Base-by-base conservation (phyloP, 2,888 invertebrate species). In the Mesorhabditis spiculigera region DNA sequence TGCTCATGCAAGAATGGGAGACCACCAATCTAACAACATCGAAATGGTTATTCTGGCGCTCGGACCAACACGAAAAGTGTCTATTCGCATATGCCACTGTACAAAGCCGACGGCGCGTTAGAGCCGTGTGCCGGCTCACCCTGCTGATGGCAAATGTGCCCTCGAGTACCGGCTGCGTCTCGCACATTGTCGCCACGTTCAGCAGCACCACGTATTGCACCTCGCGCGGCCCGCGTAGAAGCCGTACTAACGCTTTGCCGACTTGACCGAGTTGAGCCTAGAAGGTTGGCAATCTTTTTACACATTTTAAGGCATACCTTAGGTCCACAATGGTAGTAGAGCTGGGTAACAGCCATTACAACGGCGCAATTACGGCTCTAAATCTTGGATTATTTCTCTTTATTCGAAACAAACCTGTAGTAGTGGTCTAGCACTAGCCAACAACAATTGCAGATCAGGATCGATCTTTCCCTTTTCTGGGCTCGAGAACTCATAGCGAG, bases 271-370 rank as follows among this genome's bases (percentile, higher is more conserved):
- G 58, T 50, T 50, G 58, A 50, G 58, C 58, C 58, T 50, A 50
- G 8, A 50, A 50, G 8, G 58, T 50, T 10, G n/a, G 10, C 58
- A 50, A 13, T 50, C n/a, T 50, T 28, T 28, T 28, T 28, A 28
- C 28, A 28, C 28, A 28, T 28, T 28, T 28, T 28, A 28, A 28
- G 28, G n/a, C 58, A 10, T n/a, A 50, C 58, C 58, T 78, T 91
- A 0, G 97, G 96, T 4, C 94, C 96, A 74, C 93, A 91, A 87
- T 97, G 96, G 86, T 95, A 93, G 87, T 95, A 95, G n/a, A 98
- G 89, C 86, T 97, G 97, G 0, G 94, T 93, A 4, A 97, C 97
- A 0, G 94, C 92, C 93, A 98, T 93, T 1, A 98, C 97, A 2
- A 97, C 90, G 5, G 81, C 74, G 65, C 82, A 83, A 67, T 83